Evolutionary conservation across 2,113 vertebrate species (phyloP), one percentile per base, ranked within the genome.

Genomic region (Cyanoramphus novaezelandiae): DNA sequence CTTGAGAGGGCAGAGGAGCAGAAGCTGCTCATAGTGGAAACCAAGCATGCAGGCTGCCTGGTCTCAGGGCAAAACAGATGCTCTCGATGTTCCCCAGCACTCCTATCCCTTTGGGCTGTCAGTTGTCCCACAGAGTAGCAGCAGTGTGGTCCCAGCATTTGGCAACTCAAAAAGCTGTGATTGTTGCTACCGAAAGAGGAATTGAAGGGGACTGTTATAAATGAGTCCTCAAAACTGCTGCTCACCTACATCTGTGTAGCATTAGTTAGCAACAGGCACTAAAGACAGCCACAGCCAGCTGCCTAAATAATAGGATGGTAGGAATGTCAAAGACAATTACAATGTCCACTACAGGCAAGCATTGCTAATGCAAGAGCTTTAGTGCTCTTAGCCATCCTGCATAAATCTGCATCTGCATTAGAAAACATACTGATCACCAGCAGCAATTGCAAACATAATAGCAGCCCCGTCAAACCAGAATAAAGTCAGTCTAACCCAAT

Each of bases 31-130:
- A 8, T 2, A 17, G 44, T 4, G 11, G 29, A 64, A 27, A 82
- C 6, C 2, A 25, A 15, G 19, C 2, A 1, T 18, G 7, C 33
- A 5, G 50, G 9, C n/a, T 80, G 55, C 35, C 44, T 4, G 23
- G 24, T n/a, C 53, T 37, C 1, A 1, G 11, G 3, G 11, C 4
- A 19, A 31, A 68, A 53, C 17, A 28, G 24, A 24, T 23, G 29
- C 13, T 53, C 13, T 55, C 75, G 19, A 29, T 43, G 1, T 8
- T 47, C 44, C 60, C 59, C 85, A 77, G 85, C 80, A 11, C 64
- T 65, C 21, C 27, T 19, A 5, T 18, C 60, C 27, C 27, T 88
- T 31, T 21, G 69, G 19, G 17, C n/a, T 93, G 44, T 4, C 1
- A 0, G 8, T 47, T 15, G 29, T 67, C 46, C 28, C 57, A 46